Conservation (phyloP, 2,797 vertebrate species). For the Podarcis lilfordi region DNA sequence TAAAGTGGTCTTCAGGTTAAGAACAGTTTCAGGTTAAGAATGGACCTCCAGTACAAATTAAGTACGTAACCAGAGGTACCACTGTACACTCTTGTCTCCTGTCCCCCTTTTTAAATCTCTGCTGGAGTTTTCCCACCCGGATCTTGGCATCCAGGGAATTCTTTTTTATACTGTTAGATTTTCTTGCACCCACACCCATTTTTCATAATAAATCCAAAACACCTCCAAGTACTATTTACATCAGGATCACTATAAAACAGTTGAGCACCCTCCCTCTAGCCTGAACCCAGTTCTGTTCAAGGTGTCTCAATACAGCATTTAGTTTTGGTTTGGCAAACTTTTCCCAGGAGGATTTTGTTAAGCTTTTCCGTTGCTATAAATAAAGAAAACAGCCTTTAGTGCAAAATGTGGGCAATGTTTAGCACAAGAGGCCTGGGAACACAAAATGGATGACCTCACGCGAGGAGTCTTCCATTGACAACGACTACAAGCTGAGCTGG, state of each 20-base stretch:
- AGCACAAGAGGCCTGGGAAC: conserved; percentile 57
- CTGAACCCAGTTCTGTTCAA: background rate
- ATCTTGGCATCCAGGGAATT: too few relatives aligned
- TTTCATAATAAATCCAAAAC: background rate
- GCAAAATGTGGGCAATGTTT: background rate
- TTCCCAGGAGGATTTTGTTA: background rate
- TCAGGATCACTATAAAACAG: background rate
- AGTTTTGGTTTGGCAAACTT: background rate
- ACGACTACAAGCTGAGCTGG: conserved; percentile 39
- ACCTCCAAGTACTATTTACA: background rate
- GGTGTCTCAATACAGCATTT: background rate
- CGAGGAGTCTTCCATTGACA: conserved; percentile 42
- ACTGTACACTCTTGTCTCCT: too few relatives aligned
- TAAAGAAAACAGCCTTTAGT: conserved; percentile 21
- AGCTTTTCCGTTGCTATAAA: conserved; percentile 14
- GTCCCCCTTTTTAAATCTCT: too few relatives aligned
- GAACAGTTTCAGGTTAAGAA: too few relatives aligned
- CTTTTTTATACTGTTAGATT: background rate
- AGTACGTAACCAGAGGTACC: too few relatives aligned
- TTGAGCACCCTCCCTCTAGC: background rate
- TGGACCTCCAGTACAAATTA: too few relatives aligned
- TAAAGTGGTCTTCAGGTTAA: too few relatives aligned
- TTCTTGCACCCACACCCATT: background rate
- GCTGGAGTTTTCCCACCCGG: too few relatives aligned
- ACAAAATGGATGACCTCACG: conserved; percentile 24